These are phyloP conservation scores for Pollachius pollachius DNA, from an alignment of 2,113 vertebrate genomes.

Conservation along the genomic window DNA sequence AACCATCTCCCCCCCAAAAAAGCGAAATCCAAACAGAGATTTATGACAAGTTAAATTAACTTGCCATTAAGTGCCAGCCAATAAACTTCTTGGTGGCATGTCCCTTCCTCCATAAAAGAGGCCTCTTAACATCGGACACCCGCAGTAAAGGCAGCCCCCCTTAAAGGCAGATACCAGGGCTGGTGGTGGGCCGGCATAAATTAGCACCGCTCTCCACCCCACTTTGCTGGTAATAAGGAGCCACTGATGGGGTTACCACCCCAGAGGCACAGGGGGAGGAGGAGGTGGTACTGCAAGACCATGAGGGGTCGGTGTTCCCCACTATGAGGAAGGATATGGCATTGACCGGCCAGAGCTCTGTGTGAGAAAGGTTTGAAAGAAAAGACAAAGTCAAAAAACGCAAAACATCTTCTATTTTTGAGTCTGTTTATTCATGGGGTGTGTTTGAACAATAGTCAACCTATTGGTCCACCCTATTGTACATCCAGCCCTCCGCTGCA, in stretches of 20 bases:
- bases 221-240: slow-evolving; percentile 20
- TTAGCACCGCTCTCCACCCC: slow-evolving; percentile 30
- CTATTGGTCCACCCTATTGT: neutral
- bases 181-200: slow-evolving; percentile 49
- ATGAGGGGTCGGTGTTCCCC: neutral
- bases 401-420: neutral
- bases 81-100: slow-evolving; percentile 33
- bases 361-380: neutral
- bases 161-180: slow-evolving; percentile 25
- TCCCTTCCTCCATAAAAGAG: slow-evolving; percentile 23
- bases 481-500: neutral
- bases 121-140: slow-evolving; percentile 53
- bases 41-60: neutral
- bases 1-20: neutral
- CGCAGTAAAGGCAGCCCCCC: slow-evolving; percentile 48
- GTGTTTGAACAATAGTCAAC: neutral
- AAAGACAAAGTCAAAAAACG: neutral
- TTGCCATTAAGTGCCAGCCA: neutral
- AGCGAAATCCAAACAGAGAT: too few species aligned
- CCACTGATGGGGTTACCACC: slow-evolving; percentile 33
- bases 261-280: slow-evolving; percentile 1
- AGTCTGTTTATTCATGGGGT: neutral
- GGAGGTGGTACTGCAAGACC: neutral
- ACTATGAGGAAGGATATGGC: neutral
- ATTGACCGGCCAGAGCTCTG: too few species aligned